Evolutionary conservation across 2,113 vertebrate genomes (phyloP).

Genomic region (Malurus elegans): DNA sequence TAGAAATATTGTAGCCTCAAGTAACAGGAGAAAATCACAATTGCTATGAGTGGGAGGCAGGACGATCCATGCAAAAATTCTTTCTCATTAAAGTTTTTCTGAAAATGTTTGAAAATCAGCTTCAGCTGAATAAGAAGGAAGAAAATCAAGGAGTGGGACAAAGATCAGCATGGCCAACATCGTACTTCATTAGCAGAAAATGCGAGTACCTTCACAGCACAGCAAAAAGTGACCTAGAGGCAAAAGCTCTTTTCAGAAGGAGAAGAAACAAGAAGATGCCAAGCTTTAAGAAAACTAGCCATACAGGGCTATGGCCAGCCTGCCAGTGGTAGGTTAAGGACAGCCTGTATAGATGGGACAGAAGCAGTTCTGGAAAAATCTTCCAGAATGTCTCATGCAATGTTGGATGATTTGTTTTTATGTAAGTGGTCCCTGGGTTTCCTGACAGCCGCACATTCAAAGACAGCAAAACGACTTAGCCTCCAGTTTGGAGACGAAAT

Average conservation of each 20-base stretch:
- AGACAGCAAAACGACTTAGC: neutral
- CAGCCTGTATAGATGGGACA: neutral
- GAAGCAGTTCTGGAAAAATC: neutral
- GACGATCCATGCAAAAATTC: neutral
- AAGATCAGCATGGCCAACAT: neutral
- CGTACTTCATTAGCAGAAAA: neutral
- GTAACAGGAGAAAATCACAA: neutral
- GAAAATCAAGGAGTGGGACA: neutral
- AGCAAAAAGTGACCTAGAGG: neutral
- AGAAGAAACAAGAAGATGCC: neutral
- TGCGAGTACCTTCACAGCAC: rapidly evolving
- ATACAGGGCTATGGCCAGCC: neutral
- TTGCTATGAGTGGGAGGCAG: neutral
- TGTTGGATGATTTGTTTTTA: neutral
- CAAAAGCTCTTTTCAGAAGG: neutral
- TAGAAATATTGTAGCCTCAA: neutral
- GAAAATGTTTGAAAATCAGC: neutral
- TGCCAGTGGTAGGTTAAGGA: neutral
- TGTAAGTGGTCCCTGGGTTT: neutral
- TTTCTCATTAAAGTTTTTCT: neutral
- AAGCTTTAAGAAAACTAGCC: neutral
- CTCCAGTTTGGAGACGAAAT: neutral
- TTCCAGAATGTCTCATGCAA: neutral
- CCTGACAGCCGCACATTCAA: neutral
- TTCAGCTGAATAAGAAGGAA: neutral